These are phyloP conservation scores for Sphaerophoria taeniata DNA, from an alignment of 2,888 invertebrate genomes.

Conservation along the genomic window DNA sequence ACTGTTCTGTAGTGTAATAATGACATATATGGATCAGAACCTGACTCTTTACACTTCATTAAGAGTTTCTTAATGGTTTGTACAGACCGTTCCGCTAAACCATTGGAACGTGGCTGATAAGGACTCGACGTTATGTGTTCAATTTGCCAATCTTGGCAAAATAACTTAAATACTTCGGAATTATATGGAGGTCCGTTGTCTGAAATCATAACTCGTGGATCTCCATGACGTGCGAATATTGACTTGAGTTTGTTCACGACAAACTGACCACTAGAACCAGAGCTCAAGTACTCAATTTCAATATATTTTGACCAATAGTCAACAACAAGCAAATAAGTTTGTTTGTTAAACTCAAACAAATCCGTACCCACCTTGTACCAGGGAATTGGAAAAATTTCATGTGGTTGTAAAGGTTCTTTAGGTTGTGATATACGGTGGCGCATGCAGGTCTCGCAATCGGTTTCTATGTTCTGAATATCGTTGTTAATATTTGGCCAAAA, in stretches of 20 bases:
- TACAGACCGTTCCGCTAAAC: slow-evolving; percentile 68
- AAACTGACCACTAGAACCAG: slow-evolving; percentile 43
- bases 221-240: slow-evolving; percentile 69
- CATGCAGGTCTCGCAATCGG: slow-evolving; percentile 68
- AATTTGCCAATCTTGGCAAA: slow-evolving; percentile 65
- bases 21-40: slow-evolving; percentile 47
- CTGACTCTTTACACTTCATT: slow-evolving; percentile 40
- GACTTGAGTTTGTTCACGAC: slow-evolving; percentile 66
- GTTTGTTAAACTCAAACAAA: slow-evolving; percentile 67
- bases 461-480: slow-evolving; percentile 61
- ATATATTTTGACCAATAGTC: slow-evolving; percentile 74
- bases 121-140: slow-evolving; percentile 66
- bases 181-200: slow-evolving; percentile 72
- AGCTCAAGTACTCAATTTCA: slow-evolving; percentile 58
- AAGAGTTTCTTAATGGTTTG: slow-evolving; percentile 62
- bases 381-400: slow-evolving; percentile 38
- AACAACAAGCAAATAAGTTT: slow-evolving; percentile 58
- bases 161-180: slow-evolving; percentile 56
- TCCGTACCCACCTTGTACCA: slow-evolving; percentile 59
- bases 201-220: slow-evolving; percentile 60
- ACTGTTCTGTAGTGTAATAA: slow-evolving; percentile 51
- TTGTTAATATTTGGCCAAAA: slow-evolving; percentile 67
- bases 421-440: slow-evolving; percentile 57
- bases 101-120: slow-evolving; percentile 71
- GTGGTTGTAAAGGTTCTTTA: slow-evolving; percentile 48